These are phyloP conservation scores for Microctenopoma stevenorrisi DNA, from an alignment of 2,797 vertebrate species.

Conservation along the genomic window DNA sequence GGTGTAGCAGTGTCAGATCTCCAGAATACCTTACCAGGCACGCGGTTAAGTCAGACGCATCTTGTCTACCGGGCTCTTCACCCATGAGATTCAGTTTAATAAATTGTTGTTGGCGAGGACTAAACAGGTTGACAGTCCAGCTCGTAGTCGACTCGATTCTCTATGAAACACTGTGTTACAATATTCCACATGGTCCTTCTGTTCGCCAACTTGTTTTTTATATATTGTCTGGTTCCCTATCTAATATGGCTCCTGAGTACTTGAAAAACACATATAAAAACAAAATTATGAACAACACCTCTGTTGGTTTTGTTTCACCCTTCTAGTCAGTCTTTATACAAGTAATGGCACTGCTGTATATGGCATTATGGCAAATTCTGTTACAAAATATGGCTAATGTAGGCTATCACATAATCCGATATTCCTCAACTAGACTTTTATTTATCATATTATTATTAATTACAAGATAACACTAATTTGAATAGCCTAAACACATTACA, in stretches of 20 bases:
- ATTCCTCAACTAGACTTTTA: conserved; percentile 59
- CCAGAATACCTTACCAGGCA: conserved; percentile 42
- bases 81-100: conserved; percentile 38
- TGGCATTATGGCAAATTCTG: conserved; percentile 81
- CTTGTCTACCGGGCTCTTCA: conserved; percentile 37
- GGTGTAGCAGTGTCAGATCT: conserved; percentile 44
- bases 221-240: conserved; percentile 61
- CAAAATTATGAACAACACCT: conserved; percentile 75
- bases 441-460: conserved; percentile 70
- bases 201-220: conserved; percentile 35
- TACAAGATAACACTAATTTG: conserved; percentile 73
- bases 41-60: conserved; percentile 47
- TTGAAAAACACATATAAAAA: conserved; percentile 75
- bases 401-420: conserved; percentile 76
- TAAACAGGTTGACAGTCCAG: conserved; percentile 46
- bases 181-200: conserved; percentile 55
- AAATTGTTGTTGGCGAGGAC: conserved; percentile 42
- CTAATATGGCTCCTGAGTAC: conserved; percentile 86
- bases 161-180: conserved; percentile 61
- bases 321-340: conserved; percentile 64
- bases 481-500: conserved; percentile 73
- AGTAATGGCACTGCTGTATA: conserved; percentile 82
- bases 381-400: conserved; percentile 86
- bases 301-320: conserved; percentile 64
- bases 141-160: conserved; percentile 59